phyloP scores from a whole-genome alignment of 2,797 vertebrate species.

The Pseudocheirus occidentalis region DNA sequence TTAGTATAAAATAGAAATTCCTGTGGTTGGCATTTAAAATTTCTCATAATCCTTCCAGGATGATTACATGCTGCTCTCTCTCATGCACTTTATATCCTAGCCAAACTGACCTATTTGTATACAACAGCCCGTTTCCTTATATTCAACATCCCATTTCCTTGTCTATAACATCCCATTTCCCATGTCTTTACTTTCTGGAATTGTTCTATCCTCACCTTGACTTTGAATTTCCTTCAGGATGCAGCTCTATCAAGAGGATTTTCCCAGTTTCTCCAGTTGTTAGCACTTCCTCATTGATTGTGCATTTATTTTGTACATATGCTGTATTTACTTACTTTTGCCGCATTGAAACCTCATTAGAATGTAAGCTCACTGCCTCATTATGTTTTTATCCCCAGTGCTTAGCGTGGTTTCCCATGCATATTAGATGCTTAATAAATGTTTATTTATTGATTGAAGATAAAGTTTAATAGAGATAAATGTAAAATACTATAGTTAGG shows the following conservation, averaged over 20 bases:
- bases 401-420: background rate
- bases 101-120: background rate
- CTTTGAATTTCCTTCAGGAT: background rate
- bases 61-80: background rate
- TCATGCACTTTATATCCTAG: background rate
- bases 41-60: background rate
- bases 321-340: background rate
- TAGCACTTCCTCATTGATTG: background rate
- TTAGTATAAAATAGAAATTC: background rate
- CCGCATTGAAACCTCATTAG: background rate
- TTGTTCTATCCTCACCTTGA: background rate
- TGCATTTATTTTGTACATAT: background rate
- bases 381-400: background rate
- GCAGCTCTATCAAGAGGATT: background rate
- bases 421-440: background rate
- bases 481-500: background rate
- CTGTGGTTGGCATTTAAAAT: background rate
- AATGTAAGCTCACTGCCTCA: background rate
- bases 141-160: background rate
- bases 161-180: background rate
- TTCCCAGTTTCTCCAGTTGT: background rate
- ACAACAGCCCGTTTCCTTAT: background rate
- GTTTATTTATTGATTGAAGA: background rate
- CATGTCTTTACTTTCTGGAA: background rate
- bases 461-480: background rate